Evolutionary conservation across 1,140 invertebrate species (phyloP), one percentile per base, ranked within the genome.

Genomic region (Leptoteleia sp.): DNA sequence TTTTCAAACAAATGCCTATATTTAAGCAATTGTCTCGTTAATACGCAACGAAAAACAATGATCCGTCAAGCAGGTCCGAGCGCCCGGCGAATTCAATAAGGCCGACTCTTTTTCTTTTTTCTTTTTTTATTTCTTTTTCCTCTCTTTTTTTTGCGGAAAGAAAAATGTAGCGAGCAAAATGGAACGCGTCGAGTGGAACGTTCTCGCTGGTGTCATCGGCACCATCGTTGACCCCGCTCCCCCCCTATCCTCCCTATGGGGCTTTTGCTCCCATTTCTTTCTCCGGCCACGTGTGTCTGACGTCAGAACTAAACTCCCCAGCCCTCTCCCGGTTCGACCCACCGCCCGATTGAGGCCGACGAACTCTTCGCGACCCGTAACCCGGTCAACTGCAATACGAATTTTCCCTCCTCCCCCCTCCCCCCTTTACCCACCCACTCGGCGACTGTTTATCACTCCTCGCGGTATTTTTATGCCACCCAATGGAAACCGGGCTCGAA

Each of bases 341-440:
- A 76, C 57, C 71, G 72, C 79, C 81, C 54, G 47, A 80, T 82
- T 76, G 81, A 81, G 87, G 83, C 71, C 85, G 82, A 85, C 71
- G 87, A 88, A 84, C 85, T 83, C 80, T 16, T 48, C 71, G 75
- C 83, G 85, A 87, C 85, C 87, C 82, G 83, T 86, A 88, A 89
- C 83, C 85, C 86, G 86, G 86, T 87, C 88, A 86, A 84, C 84
- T 82, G 59, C 77, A 45, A 57, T 67, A 62, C 67, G 42, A 79
- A 81, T 73, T 71, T 75, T 73, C 76, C n/a, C 40, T 48, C 57
- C 75, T 27, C 15, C 45, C 9, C 29, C n/a, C 40, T n/a, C n/a
- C n/a, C n/a, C n/a, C n/a, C n/a, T n/a, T n/a, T n/a, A n/a, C n/a
- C n/a, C n/a, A n/a, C n/a, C n/a, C n/a, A n/a, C n/a, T n/a, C n/a